Evolutionary conservation across 2,888 invertebrate species (phyloP).

Genomic region (Onthophagus sagittarius): DNA sequence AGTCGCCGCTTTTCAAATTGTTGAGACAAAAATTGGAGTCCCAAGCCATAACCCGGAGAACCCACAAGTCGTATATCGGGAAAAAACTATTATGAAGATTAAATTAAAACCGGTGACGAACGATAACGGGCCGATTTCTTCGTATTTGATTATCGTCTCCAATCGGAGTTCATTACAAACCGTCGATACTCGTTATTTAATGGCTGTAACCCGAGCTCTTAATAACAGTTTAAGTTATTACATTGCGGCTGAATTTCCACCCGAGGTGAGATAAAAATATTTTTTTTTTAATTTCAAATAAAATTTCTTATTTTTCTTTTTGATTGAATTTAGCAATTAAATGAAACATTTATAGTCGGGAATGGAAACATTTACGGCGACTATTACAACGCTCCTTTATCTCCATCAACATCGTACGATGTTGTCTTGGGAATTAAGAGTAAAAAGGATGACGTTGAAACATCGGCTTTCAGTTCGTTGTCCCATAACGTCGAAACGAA

Average conservation of each 20-base stretch:
- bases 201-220: constrained; percentile 63
- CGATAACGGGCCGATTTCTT: constrained; percentile 73
- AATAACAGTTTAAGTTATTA: constrained; percentile 73
- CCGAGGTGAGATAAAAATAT: constrained; percentile 55
- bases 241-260: constrained; percentile 74
- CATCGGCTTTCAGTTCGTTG: constrained; percentile 53
- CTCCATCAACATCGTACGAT: constrained; percentile 59
- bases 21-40: constrained; percentile 69
- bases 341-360: constrained; percentile 71
- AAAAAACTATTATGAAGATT: constrained; percentile 61
- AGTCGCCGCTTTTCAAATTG: constrained; percentile 53
- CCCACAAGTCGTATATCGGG: constrained; percentile 61
- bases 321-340: constrained; percentile 48
- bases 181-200: constrained; percentile 58
- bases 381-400: constrained; percentile 73
- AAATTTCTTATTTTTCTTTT: too few relatives aligned
- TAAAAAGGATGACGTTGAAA: constrained; percentile 61
- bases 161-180: constrained; percentile 62
- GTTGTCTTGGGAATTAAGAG: constrained; percentile 71
- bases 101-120: constrained; percentile 65
- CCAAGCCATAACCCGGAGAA: constrained; percentile 67
- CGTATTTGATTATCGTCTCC: constrained; percentile 71
- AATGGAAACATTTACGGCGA: constrained; percentile 69
- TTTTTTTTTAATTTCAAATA: too few relatives aligned
- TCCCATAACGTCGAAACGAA: background rate